Base-by-base conservation (phyloP, 2,888 invertebrate species). In the Anaspis maculata region DNA sequence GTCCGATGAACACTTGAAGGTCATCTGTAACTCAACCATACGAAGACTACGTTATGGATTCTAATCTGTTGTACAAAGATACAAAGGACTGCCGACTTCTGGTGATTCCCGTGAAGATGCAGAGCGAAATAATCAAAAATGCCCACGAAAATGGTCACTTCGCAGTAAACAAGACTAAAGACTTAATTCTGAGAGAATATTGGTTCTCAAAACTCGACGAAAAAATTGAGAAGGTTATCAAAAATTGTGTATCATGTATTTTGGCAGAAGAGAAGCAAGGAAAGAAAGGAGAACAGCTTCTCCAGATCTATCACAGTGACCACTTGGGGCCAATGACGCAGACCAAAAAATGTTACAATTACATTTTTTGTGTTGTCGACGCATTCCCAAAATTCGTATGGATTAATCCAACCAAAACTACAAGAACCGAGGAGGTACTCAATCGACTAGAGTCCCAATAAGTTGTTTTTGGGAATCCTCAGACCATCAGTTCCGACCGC, bases 91-190 rank as follows among this genome's bases (percentile, higher is more conserved):
- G 16, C 34, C 39, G 45, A 26, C 26, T 50, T 14, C 10, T 48
- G 22, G 49, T 45, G 0, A 48, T 63, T 13, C 63, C 64, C 1
- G 50, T 43, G 13, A 12, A 13, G 5, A 55, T 67, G 56, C 49
- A 58, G 35, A 37, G 30, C 4, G 54, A 62, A 33, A 48, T 64
- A 1, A 61, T 65, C 3, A 44, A 41, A 21, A 49, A 37, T n/a
- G 45, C 45, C 0, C 62, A 64, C 37, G 54, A 54, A 15, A 42
- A 45, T 15, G 59, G 62, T 16, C 60, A 62, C 46, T 62, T 61
- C 44, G 42, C 42, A 13, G 34, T 42, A 6, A 30, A 13, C 15
- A 46, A 45, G 26, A 49, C 46, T 2, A 37, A 45, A 41, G 42
- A 45, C 26, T 13, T 33, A 14, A 24, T 44, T 1, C 36, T 34